Percentiles rank a stretch among this genome's conserved stretches.
phyloP scores from a whole-genome alignment of 2,888 invertebrate species.

The Pachycephus smyrnensis region DNA sequence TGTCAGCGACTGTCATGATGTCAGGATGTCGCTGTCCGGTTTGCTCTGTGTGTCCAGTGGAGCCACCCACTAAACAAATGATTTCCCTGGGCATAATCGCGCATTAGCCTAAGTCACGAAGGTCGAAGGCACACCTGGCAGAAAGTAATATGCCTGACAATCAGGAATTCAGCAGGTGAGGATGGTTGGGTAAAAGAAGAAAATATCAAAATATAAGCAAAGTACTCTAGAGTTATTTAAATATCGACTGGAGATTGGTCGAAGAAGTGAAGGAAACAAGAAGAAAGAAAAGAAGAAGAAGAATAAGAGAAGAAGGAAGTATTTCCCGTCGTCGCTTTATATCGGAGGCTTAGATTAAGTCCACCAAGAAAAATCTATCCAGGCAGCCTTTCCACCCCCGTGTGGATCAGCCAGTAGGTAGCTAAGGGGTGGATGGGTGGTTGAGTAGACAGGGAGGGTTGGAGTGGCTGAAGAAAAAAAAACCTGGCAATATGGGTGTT shows the following conservation, averaged over 20 bases:
- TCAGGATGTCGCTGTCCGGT: conserved; percentile 6
- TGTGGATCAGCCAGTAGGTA: conserved; percentile 16
- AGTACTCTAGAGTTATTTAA: neutral
- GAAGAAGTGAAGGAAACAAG: neutral
- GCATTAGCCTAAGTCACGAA: neutral
- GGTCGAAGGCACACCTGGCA: neutral
- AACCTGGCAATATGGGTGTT: conserved; percentile 60
- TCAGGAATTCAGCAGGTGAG: neutral
- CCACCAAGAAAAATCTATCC: conserved; percentile 65
- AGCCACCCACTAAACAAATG: conserved; percentile 4
- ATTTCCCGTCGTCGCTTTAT: conserved; percentile 53
- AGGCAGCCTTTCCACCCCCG: conserved; percentile 28
- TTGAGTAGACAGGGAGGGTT: conserved; percentile 30
- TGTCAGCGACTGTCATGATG: conserved; percentile 23
- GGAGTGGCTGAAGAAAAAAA: conserved; percentile 40
- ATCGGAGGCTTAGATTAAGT: conserved; percentile 64
- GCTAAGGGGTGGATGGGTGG: conserved; percentile 8
- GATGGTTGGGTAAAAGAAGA: neutral
- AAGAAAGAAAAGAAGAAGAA: neutral
- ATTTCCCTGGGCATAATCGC: conserved; percentile 1
- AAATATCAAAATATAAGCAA: neutral
- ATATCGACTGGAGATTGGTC: neutral
- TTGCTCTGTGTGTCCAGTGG: neutral
- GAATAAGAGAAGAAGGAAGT: conserved; percentile 18
- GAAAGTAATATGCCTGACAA: neutral